Percentiles rank a stretch among this genome's conserved stretches.
Evolutionary conservation across 2,113 vertebrate genomes (phyloP).

Genomic region (Elephantulus edwardii): DNA sequence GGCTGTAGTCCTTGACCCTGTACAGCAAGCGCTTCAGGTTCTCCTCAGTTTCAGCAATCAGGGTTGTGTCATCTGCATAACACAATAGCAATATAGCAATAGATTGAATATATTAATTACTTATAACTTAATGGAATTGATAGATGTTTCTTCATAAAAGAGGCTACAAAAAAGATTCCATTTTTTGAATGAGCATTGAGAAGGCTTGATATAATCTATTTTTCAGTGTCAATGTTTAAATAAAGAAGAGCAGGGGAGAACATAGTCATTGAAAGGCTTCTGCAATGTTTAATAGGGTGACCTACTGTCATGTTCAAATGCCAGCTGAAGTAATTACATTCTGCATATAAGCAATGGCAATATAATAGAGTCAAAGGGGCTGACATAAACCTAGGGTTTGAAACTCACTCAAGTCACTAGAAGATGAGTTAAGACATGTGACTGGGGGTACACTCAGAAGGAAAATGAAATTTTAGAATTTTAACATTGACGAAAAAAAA

Average conservation of each 20-base stretch:
- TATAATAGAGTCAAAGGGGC: conserved; percentile 1
- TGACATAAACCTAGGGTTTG: neutral
- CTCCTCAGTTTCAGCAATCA: no score
- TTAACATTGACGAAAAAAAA: neutral
- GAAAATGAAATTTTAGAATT: conserved; percentile 51
- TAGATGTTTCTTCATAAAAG: neutral
- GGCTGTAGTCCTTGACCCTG: no score
- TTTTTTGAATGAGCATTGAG: neutral
- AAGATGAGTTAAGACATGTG: conserved; percentile 52
- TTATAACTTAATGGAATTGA: neutral
- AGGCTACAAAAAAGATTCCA: neutral
- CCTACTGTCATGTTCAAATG: conserved; percentile 33
- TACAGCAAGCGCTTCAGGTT: no score
- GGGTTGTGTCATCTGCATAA: no score
- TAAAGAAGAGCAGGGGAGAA: neutral
- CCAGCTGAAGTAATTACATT: conserved; percentile 42
- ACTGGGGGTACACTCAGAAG: neutral
- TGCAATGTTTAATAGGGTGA: conserved; percentile 37
- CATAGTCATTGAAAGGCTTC: conserved; percentile 7
- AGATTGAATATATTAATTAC: neutral
- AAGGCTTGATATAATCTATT: neutral
- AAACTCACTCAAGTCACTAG: neutral
- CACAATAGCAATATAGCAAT: no score
- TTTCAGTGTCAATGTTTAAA: neutral
- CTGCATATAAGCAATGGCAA: neutral